Evolutionary conservation across 2,888 invertebrate species (phyloP).

Genomic region (Agrotis exclamationis): DNA sequence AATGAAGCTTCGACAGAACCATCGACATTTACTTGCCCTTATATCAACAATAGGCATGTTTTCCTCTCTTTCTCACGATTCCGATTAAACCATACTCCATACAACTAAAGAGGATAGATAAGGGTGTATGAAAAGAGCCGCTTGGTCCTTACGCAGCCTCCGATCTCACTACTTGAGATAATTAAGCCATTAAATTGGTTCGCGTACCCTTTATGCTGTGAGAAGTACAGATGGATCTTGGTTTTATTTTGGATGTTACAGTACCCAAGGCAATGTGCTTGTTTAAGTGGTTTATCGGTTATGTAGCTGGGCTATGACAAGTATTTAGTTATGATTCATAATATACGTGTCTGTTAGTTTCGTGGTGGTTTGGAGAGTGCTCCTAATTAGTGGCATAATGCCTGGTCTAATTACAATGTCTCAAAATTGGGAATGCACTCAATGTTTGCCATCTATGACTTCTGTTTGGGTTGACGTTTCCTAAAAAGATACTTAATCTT

Average conservation of each 20-base stretch:
- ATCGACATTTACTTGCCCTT: constrained; percentile 32
- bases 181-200: constrained; percentile 88
- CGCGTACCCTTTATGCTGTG: constrained; percentile 83
- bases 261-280: constrained; percentile 79
- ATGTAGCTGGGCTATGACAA: constrained; percentile 70
- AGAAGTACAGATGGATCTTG: constrained; percentile 74
- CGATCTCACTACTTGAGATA: constrained; percentile 86
- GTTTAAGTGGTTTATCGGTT: constrained; percentile 66
- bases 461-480: neutral
- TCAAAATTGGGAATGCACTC: too few species aligned
- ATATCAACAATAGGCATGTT: constrained; percentile 58
- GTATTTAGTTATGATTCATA: constrained; percentile 57
- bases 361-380: neutral
- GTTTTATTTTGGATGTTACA: constrained; percentile 80
- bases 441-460: neutral
- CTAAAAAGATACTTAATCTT: too few species aligned
- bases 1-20: constrained; percentile 5
- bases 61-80: constrained; percentile 70
- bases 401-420: neutral
- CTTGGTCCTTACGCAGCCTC: constrained; percentile 74
- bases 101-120: constrained; percentile 74
- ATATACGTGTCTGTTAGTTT: constrained; percentile 29
- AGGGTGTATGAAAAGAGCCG: constrained; percentile 68
- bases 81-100: constrained; percentile 63
- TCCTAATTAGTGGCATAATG: neutral